These are phyloP conservation scores for Cyrtorhinus lividipennis DNA, from an alignment of 1,140 invertebrate genomes.

Conservation along the genomic window DNA sequence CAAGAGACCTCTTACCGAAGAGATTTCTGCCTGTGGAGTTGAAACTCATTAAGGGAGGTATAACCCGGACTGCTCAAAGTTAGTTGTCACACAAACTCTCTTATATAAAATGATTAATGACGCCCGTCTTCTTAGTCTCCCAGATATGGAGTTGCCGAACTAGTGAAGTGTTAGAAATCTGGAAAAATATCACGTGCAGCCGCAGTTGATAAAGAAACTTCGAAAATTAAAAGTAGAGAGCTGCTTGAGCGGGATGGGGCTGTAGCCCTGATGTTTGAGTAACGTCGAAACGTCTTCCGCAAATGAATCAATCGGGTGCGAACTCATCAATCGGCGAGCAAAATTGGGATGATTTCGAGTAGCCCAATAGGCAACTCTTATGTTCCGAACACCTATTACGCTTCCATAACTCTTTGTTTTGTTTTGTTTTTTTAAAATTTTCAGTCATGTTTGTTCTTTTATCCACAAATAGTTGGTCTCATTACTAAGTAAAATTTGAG, in stretches of 20 bases:
- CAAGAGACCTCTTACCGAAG: constrained; percentile 24
- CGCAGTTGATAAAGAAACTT: constrained; percentile 36
- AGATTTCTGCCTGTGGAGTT: constrained; percentile 43
- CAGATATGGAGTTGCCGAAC: constrained; percentile 43
- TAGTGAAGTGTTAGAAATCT: constrained; percentile 38
- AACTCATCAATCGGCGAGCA: constrained; percentile 31
- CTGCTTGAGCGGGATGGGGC: constrained; percentile 38
- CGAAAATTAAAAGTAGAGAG: constrained; percentile 36
- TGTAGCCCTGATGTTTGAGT: constrained; percentile 45
- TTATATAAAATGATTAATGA: background rate
- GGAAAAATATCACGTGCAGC: constrained; percentile 37
- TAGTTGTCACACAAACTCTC: no score
- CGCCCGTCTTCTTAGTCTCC: constrained; percentile 30
- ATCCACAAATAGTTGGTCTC: no score
- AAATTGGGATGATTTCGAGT: constrained; percentile 32
- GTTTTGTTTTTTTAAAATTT: no score
- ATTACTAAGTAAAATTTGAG: no score
- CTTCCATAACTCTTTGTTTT: no score
- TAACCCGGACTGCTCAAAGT: background rate
- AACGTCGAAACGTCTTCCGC: constrained; percentile 30
- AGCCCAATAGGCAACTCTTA: constrained; percentile 21
- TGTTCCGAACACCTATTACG: constrained; percentile 27
- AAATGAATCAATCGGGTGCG: constrained; percentile 22
- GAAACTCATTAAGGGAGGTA: constrained; percentile 41
- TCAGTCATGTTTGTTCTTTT: constrained; percentile 27